A percentile compares a stretch with the other conserved stretches of the same genome.
These are phyloP conservation scores for Orthosia gothica DNA, from an alignment of 2,888 invertebrate genomes.

Conservation along the genomic window DNA sequence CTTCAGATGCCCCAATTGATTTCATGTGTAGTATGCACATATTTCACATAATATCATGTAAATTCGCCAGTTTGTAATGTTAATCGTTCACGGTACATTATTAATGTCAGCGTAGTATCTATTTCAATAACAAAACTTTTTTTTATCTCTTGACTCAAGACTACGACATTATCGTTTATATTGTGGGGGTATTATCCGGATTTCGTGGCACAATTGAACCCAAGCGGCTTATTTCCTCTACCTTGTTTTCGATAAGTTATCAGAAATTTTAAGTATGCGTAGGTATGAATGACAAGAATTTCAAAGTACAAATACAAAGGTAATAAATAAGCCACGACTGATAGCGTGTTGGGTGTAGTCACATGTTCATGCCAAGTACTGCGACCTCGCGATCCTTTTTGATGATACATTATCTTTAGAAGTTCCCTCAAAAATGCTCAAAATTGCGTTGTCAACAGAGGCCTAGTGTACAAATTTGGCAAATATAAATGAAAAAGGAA, in stretches of 20 bases:
- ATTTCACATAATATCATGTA: constrained; percentile 21
- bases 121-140: constrained; percentile 38
- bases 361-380: neutral
- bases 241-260: constrained; percentile 23
- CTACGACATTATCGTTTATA: constrained; percentile 13
- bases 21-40: constrained; percentile 24
- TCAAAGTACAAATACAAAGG: constrained; percentile 14
- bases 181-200: constrained; percentile 15
- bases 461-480: too few relatives aligned
- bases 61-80: constrained; percentile 8
- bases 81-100: constrained; percentile 4
- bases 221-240: constrained; percentile 41
- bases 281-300: constrained; percentile 11
- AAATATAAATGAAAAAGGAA: too few relatives aligned
- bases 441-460: too few relatives aligned
- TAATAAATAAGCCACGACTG: neutral
- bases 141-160: constrained; percentile 12
- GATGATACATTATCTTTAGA: too few relatives aligned
- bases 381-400: neutral
- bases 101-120: constrained; percentile 5
- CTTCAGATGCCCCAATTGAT: neutral
- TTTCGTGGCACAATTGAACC: constrained; percentile 26
- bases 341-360: neutral
- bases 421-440: too few relatives aligned
- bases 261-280: constrained; percentile 18